Percentiles rank a stretch among this genome's conserved stretches.
Conservation (phyloP, 2,888 invertebrate genomes). For the Paralinhomoeus sp. region DNA sequence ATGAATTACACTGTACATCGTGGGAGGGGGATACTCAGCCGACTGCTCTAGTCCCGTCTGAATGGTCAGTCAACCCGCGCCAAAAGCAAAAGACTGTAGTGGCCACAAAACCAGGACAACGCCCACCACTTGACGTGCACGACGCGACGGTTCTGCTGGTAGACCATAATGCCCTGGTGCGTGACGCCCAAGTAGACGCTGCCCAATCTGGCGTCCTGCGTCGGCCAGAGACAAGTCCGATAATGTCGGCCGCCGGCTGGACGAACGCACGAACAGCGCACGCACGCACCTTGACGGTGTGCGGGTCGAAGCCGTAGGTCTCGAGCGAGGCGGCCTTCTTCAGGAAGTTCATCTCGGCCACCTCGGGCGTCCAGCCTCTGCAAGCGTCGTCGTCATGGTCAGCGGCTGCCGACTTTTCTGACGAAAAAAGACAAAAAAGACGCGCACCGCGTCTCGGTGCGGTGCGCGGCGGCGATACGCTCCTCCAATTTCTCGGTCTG, state of each 20-base stretch:
- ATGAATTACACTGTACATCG: too few species aligned
- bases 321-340: slow-evolving; percentile 71
- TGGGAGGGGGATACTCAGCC: too few species aligned
- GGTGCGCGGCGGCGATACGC: slow-evolving; percentile 73
- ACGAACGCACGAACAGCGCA: slow-evolving; percentile 3
- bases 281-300: slow-evolving; percentile 63
- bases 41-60: too few species aligned
- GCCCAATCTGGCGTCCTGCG: slow-evolving; percentile 62
- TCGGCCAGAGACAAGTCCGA: neutral
- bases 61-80: too few species aligned
- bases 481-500: slow-evolving; percentile 76
- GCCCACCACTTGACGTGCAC: slow-evolving; percentile 74
- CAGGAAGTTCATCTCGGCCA: slow-evolving; percentile 69
- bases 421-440: neutral
- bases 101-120: slow-evolving; percentile 3
- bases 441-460: slow-evolving; percentile 30
- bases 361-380: slow-evolving; percentile 57
- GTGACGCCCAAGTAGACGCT: slow-evolving; percentile 80
- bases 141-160: slow-evolving; percentile 70
- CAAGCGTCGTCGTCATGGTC: too few species aligned
- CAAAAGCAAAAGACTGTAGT: too few species aligned
- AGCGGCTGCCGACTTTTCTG: too few species aligned
- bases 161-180: slow-evolving; percentile 76
- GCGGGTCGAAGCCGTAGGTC: slow-evolving; percentile 91
- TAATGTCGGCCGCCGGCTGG: neutral